Base-by-base conservation (phyloP, 1,140 invertebrate species). In the Dryas iulia region DNA sequence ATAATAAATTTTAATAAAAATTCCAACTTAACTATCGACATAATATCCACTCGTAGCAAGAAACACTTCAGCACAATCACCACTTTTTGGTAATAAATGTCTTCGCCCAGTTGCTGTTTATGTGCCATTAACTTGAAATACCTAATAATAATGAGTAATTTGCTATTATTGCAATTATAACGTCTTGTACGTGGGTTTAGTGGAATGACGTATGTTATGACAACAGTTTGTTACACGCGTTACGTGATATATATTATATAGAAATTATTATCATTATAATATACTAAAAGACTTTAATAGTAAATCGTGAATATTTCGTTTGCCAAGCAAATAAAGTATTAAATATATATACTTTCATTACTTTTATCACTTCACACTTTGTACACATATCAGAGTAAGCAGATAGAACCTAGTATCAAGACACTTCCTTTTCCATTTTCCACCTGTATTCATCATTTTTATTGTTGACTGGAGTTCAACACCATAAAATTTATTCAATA, bases 51-150 rank as follows among this genome's bases (percentile, higher is more conserved):
- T 47, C 71, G 73, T 76, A 69, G 70, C 54, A 67, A 80, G 77
- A 84, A 79, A 82, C 75, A 81, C 76, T 78, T 81, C 77, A 74
- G 74, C 74, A 75, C 83, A 84, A 87, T 87, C 82, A 83, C 81
- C 82, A 80, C 75, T 87, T 90, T 89, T 89, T 85, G 86, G 73
- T 87, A 83, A 90, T 85, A 89, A 88, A 89, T 82, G 79, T 76
- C 65, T 54, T 71, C 70, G 74, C 72, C 76, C 80, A 79, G 76
- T 78, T 85, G 84, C 82, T 90, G 82, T 84, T 90, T 88, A 90
- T 90, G 86, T 86, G 76, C 84, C 82, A 87, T 90, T 88, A 89
- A 85, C 73, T 81, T 84, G 82, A 87, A 85, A 84, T 87, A 89
- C 78, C 81, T 82, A 87, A 87, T 83, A 89, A 86, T 88, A 89